Percentiles rank a stretch among this genome's conserved stretches.
These are phyloP conservation scores for Habrosyne pyritoides DNA, from an alignment of 2,888 invertebrate species.

Conservation along the genomic window DNA sequence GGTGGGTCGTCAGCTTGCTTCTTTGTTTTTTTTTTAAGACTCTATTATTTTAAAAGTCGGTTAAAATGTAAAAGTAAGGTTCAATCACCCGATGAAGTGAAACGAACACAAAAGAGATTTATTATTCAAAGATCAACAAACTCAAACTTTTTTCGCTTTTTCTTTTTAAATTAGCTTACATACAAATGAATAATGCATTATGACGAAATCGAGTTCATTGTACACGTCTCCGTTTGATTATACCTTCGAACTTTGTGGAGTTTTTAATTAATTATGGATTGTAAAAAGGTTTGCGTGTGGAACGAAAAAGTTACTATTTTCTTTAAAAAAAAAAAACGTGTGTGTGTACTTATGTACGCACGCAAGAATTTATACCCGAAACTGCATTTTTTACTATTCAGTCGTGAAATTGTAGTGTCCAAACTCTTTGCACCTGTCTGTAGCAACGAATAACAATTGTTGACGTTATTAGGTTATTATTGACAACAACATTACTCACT, in stretches of 20 bases:
- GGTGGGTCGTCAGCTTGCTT: too few relatives aligned
- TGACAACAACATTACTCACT: too few relatives aligned
- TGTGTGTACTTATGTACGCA: too few relatives aligned
- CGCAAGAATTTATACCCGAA: too few relatives aligned
- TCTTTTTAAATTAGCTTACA: not conserved
- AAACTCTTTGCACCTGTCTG: too few relatives aligned
- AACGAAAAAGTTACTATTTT: not conserved
- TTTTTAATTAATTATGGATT: not conserved
- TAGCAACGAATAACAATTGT: too few relatives aligned
- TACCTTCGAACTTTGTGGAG: not conserved
- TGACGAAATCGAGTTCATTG: not conserved
- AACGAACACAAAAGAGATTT: not conserved
- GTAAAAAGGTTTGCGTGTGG: not conserved
- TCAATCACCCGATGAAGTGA: not conserved
- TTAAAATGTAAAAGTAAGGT: not conserved
- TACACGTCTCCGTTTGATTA: not conserved
- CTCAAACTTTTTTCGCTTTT: not conserved
- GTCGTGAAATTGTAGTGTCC: too few relatives aligned
- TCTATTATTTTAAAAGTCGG: too few relatives aligned
- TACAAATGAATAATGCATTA: not conserved
- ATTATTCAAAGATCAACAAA: not conserved
- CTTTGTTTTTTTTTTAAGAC: too few relatives aligned
- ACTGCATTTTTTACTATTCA: too few relatives aligned
- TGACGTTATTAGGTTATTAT: too few relatives aligned
- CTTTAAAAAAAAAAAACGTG: too few relatives aligned